Evolutionary conservation across 2,888 invertebrate genomes (phyloP).

Genomic region (Psococerastis gibbosa): DNA sequence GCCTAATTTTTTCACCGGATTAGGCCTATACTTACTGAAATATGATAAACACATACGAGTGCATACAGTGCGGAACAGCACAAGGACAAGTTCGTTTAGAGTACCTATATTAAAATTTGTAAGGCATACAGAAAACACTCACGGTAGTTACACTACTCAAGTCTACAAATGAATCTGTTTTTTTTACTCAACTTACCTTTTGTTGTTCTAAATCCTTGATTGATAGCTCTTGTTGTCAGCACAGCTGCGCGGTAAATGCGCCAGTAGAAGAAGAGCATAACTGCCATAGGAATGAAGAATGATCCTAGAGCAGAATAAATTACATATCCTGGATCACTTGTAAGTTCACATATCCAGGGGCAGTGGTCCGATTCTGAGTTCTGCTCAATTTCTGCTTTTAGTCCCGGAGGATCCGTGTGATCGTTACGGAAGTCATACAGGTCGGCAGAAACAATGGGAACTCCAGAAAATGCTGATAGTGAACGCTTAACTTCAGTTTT

Average conservation of each 20-base stretch:
- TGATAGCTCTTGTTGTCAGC: constrained; percentile 78
- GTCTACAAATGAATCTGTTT: too few species aligned
- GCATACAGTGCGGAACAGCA: too few species aligned
- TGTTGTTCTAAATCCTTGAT: constrained; percentile 75
- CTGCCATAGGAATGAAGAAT: constrained; percentile 93
- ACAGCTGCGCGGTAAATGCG: constrained; percentile 89
- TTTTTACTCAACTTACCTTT: constrained; percentile 51
- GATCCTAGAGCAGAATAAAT: constrained; percentile 95
- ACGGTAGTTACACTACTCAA: too few species aligned
- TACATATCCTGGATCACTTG: constrained; percentile 88
- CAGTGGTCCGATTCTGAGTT: constrained; percentile 31
- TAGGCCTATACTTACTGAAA: too few species aligned
- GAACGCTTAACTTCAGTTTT: constrained; percentile 4
- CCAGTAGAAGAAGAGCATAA: constrained; percentile 97
- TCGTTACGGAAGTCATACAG: not conserved
- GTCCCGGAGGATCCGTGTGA: not conserved
- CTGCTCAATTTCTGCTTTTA: constrained; percentile 4
- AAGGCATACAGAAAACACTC: too few species aligned
- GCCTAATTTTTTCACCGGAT: too few species aligned
- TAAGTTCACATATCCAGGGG: constrained; percentile 76
- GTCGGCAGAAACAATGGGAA: not conserved
- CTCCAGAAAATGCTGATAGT: constrained; percentile 7
- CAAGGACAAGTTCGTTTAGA: too few species aligned
- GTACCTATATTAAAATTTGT: too few species aligned
- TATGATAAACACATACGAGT: too few species aligned